phyloP scores from a whole-genome alignment of 2,797 vertebrate genomes.

The Xenops minutus region DNA sequence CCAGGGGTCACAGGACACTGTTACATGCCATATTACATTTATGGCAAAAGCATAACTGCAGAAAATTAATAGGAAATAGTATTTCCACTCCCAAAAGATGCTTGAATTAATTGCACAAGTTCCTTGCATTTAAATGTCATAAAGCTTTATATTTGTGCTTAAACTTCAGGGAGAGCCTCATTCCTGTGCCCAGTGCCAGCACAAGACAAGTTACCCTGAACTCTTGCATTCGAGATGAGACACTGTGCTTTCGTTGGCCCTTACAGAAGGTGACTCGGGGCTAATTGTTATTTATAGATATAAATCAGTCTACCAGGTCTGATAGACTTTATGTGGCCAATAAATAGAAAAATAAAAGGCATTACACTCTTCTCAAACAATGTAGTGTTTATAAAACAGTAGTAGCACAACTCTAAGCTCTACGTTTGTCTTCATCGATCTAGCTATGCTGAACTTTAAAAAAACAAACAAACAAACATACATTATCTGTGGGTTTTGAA shows the following conservation, averaged over 20 bases:
- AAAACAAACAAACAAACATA: not conserved
- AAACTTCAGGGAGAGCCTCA: not conserved
- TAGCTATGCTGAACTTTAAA: not conserved
- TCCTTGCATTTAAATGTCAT: not conserved
- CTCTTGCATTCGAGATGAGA: not conserved
- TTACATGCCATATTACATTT: not conserved
- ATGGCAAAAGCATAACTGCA: not conserved
- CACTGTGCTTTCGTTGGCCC: not conserved
- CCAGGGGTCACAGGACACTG: not conserved
- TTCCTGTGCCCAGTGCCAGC: not conserved
- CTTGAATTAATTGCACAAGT: slow-evolving; percentile 6
- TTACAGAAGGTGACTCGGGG: not conserved
- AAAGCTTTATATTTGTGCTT: slow-evolving; percentile 16
- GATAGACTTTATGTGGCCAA: not conserved
- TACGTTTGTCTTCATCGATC: not conserved
- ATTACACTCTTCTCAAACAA: not conserved
- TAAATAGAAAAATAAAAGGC: slow-evolving; percentile 31
- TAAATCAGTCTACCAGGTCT: not conserved
- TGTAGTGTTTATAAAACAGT: not conserved
- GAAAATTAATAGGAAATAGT: not conserved
- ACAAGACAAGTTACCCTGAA: not conserved
- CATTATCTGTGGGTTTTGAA: not conserved
- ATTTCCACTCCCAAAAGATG: not conserved
- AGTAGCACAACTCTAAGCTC: slow-evolving; percentile 11
- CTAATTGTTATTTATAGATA: not conserved